A percentile compares a stretch with the other conserved stretches of the same genome.
phyloP scores from a whole-genome alignment of 2,797 vertebrate genomes.

The Centroberyx gerrardi region DNA sequence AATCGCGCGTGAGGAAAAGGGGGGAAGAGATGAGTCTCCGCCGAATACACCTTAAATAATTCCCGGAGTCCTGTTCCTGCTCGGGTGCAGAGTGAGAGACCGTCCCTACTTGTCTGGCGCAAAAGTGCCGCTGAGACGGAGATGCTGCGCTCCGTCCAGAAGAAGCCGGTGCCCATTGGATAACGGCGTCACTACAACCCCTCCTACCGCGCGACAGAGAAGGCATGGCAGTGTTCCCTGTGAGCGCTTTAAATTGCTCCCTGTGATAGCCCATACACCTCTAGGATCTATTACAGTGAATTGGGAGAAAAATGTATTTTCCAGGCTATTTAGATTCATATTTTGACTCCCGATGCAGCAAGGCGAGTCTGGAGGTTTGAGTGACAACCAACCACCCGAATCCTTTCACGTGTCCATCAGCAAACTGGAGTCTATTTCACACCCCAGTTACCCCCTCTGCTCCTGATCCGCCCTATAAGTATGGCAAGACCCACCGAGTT shows the following conservation, averaged over 20 bases:
- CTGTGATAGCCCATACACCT: constrained; percentile 48
- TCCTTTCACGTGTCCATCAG: constrained; percentile 75
- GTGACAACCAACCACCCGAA: constrained; percentile 72
- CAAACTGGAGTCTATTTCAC: constrained; percentile 82
- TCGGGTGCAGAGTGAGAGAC: constrained; percentile 67
- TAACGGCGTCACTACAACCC: constrained; percentile 82
- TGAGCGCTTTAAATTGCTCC: constrained; percentile 44
- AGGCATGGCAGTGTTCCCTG: constrained; percentile 68
- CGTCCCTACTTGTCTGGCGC: constrained; percentile 84
- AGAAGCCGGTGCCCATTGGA: constrained; percentile 80
- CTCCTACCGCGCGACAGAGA: constrained; percentile 79
- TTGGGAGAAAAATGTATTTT: constrained; percentile 64
- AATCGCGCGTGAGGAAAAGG: constrained; percentile 23
- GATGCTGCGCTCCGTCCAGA: constrained; percentile 87
- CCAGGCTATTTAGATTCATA: constrained; percentile 76
- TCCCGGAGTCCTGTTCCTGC: constrained; percentile 67
- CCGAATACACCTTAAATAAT: constrained; percentile 73
- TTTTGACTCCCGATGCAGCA: constrained; percentile 67
- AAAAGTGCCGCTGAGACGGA: constrained; percentile 91
- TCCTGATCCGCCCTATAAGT: constrained; percentile 64
- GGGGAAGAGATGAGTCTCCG: constrained; percentile 51
- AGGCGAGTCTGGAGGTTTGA: constrained; percentile 59
- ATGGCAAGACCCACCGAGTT: constrained; percentile 48
- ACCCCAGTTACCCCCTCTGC: constrained; percentile 74
- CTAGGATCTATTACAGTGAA: constrained; percentile 37